These are phyloP conservation scores for Drosophila picticornis DNA, from an alignment of 2,888 invertebrate species.

Conservation along the genomic window DNA sequence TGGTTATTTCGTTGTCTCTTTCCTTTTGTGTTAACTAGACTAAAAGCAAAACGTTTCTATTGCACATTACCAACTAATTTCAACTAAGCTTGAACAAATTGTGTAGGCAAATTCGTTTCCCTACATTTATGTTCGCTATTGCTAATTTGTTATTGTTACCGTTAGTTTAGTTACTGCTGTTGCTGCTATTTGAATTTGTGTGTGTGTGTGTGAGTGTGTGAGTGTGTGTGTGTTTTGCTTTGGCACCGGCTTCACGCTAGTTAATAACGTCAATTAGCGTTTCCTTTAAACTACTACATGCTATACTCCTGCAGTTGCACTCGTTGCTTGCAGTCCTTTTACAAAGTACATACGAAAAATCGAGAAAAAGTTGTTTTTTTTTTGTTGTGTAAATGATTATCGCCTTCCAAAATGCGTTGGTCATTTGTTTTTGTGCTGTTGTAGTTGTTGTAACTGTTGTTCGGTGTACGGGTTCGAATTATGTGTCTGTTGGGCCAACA, in stretches of 20 bases:
- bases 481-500: slow-evolving; percentile 30
- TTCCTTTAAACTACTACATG: slow-evolving; percentile 26
- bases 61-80: slow-evolving; percentile 60
- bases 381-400: slow-evolving; percentile 72
- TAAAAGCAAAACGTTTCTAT: slow-evolving; percentile 69
- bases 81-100: slow-evolving; percentile 54
- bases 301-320: slow-evolving; percentile 14
- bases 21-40: slow-evolving; percentile 43
- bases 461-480: slow-evolving; percentile 41
- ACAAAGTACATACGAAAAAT: slow-evolving; percentile 10
- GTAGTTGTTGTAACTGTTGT: slow-evolving; percentile 26
- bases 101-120: slow-evolving; percentile 49
- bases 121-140: slow-evolving; percentile 46
- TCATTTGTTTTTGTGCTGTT: slow-evolving; percentile 61
- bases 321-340: slow-evolving; percentile 28
- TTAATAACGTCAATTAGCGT: slow-evolving; percentile 36
- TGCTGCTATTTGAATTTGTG: slow-evolving; percentile 12
- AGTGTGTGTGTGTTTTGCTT: slow-evolving; percentile 27
- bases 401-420: slow-evolving; percentile 73
- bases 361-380: slow-evolving; percentile 15
- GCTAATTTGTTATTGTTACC: slow-evolving; percentile 43
- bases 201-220: slow-evolving; percentile 7
- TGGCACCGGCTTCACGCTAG: slow-evolving; percentile 65
- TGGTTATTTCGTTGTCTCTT: slow-evolving; percentile 28
- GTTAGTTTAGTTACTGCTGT: slow-evolving; percentile 42